These are phyloP conservation scores for Cataglyphis cursor DNA, from an alignment of 2,888 invertebrate genomes.

Conservation along the genomic window DNA sequence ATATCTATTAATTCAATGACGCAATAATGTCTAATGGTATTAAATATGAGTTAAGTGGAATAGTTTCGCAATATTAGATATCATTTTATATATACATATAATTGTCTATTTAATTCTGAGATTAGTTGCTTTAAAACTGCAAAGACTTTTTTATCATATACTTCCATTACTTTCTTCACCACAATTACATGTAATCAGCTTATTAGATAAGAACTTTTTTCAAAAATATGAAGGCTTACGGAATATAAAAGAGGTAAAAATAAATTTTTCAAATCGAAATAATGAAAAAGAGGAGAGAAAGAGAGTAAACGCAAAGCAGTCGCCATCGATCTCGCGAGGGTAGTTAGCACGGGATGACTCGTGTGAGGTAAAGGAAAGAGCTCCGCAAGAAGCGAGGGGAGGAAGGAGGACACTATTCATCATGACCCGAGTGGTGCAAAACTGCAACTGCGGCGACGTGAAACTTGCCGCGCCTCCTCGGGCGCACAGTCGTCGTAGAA, in stretches of 20 bases:
- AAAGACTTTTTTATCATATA: constrained; percentile 6
- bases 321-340: constrained; percentile 29
- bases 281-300: background rate
- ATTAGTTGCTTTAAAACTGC: constrained; percentile 12
- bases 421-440: constrained; percentile 61
- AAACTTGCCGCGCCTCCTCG: constrained; percentile 71
- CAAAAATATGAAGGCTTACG: background rate
- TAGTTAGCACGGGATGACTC: constrained; percentile 29
- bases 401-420: constrained; percentile 66
- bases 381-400: constrained; percentile 2
- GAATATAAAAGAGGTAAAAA: background rate
- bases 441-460: constrained; percentile 74
- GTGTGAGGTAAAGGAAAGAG: constrained; percentile 13
- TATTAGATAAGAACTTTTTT: background rate
- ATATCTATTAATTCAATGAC: constrained; percentile 29
- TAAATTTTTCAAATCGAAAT: constrained; percentile 4
- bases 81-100: constrained; percentile 13
- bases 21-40: constrained; percentile 18
- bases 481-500: constrained; percentile 60
- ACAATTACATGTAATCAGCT: background rate
- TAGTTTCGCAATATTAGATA: constrained; percentile 29
- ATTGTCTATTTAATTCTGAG: constrained; percentile 14
- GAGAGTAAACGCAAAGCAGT: constrained; percentile 17
- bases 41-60: background rate
- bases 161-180: background rate